phyloP scores from a whole-genome alignment of 2,113 vertebrate species.

The Lophura nycthemera region DNA sequence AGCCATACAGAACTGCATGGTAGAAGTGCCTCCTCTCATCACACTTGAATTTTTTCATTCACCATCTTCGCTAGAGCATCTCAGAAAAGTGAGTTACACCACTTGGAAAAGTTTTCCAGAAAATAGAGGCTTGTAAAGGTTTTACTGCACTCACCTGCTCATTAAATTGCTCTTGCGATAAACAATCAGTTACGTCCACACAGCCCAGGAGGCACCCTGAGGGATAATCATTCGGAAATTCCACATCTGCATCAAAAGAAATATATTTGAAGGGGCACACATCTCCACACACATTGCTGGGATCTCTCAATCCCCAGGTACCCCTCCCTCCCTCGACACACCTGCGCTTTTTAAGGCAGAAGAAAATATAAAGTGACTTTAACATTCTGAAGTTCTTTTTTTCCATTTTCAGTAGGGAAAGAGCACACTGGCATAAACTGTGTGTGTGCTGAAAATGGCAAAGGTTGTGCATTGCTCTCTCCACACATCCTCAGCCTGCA shows the following conservation, averaged over 20 bases:
- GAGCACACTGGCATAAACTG: neutral
- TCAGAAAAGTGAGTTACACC: neutral
- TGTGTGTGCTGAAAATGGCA: neutral
- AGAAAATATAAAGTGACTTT: neutral
- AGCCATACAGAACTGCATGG: accelerated
- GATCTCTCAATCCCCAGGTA: neutral
- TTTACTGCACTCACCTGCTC: conserved; percentile 85
- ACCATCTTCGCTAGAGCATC: neutral
- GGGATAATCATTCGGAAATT: conserved; percentile 92
- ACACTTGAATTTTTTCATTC: neutral
- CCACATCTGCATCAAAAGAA: conserved; percentile 80
- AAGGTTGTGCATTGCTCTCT: neutral
- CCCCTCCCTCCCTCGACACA: neutral
- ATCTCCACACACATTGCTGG: neutral
- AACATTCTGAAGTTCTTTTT: neutral
- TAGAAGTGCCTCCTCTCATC: neutral
- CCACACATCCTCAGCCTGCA: neutral
- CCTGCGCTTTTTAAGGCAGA: neutral
- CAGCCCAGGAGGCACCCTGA: conserved; percentile 93
- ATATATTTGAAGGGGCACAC: neutral
- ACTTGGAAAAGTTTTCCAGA: neutral
- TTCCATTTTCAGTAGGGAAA: neutral
- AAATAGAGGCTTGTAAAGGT: neutral
- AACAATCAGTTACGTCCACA: conserved; percentile 89
- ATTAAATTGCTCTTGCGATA: conserved; percentile 91